Base-by-base conservation (phyloP, 1,140 invertebrate species). In the Chironomus tepperi region DNA sequence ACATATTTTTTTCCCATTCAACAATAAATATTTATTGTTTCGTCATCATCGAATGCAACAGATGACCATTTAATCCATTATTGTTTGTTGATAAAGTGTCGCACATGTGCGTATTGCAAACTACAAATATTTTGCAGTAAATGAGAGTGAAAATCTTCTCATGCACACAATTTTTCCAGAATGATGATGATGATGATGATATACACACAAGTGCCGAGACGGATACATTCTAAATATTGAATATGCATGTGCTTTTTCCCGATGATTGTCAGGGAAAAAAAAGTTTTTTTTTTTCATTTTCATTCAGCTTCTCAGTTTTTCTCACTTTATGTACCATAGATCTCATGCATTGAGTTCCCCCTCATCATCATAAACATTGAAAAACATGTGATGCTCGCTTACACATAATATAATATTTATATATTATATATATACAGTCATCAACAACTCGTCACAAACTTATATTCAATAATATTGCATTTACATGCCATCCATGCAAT, bases 121-220 rank as follows among this genome's bases (percentile, higher is more conserved):
- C n/a, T 10, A 15, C 47, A 57, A 57, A 12, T 12, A 57, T 12
- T 57, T 12, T 57, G 5, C 16, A 6, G 15, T 70, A 21, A 70
- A 21, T 70, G 65, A 70, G 65, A 70, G 65, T 70, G 65, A 70
- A 70, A 70, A 70, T 19, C 24, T 10, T 70, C 65, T 70, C 65
- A 57, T 57, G n/a, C 9, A 34, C 24, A 34, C 24, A 34, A 2
- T 34, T 34, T 34, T 34, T 5, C 24, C 24, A 2, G 2, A 34
- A 34, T 34, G 24, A 34, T 34, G 24, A 34, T 34, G 24, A 34
- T 34, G 24, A 34, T 57, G 47, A 57, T n/a, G n/a, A 57, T 57
- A 12, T 12, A 57, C n/a, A 57, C 47, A 57, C n/a, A 57, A 57
- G 47, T 57, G 47, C 47, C 47, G 47, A 57, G 47, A 57, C n/a